Conservation (phyloP, 2,113 vertebrate genomes). For the Rhea americana region DNA sequence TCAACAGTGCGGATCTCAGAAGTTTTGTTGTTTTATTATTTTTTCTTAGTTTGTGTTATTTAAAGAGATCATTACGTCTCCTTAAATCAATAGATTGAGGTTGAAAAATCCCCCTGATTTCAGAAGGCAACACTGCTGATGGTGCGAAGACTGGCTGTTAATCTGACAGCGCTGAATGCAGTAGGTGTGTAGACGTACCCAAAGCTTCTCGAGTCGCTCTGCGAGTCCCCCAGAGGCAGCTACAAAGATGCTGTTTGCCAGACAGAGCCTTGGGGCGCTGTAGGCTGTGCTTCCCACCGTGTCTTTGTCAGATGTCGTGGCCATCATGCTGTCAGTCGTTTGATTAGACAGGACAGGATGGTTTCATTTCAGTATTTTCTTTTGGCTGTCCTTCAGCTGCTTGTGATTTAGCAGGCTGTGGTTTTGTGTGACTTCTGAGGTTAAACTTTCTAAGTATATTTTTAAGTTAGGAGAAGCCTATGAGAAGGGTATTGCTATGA, state of each 20-base stretch:
- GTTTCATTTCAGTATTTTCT: not conserved
- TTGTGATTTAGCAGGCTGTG: not conserved
- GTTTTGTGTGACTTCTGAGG: not conserved
- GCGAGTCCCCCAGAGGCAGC: not conserved
- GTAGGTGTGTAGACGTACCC: not conserved
- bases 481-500: not conserved
- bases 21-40: not conserved
- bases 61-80: fast-evolving
- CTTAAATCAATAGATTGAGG: not conserved
- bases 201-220: not conserved
- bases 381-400: not conserved
- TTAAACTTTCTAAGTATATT: not conserved
- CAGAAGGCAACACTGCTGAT: fast-evolving
- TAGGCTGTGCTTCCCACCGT: not conserved
- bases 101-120: not conserved
- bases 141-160: not conserved
- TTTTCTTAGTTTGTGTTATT: not conserved
- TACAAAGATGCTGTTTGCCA: not conserved
- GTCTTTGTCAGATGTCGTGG: not conserved
- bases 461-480: not conserved
- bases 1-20: not conserved
- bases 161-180: fast-evolving
- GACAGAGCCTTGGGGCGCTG: not conserved
- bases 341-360: not conserved
- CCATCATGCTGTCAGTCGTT: not conserved